Evolutionary conservation across 2,888 invertebrate genomes (phyloP), one percentile per base, ranked within the genome.

Genomic region (Horisme vitalbata): DNA sequence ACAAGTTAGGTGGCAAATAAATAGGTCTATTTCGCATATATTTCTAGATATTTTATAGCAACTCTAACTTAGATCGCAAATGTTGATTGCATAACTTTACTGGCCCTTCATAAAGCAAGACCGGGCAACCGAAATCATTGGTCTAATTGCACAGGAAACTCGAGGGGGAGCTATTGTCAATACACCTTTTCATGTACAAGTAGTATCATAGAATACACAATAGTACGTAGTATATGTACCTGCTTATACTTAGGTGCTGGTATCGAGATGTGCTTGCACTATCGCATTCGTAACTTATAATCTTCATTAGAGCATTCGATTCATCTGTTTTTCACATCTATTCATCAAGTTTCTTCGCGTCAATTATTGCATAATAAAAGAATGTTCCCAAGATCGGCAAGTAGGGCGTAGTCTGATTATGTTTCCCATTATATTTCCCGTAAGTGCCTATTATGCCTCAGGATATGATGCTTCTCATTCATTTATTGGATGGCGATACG

Each of bases 351-450:
- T 72, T 65, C 65, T 52, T 67, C 58, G 66, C 66, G 72, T 70
- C 75, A 75, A 76, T 79, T 76, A 80, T 77, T 74, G 63, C 71
- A 71, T 78, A 75, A 71, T 69, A 65, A 68, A 73, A 71, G 68
- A 76, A 79, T 71, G 68, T 83, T 83, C 81, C 72, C 83, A 81
- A 78, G 81, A 77, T 71, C 63, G 63, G 66, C 65, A 62, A 59
- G 60, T 57, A 52, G 52, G 52, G 50, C 65, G 62, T 59, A 61
- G 65, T 71, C 59, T 55, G 62, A 39, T 57, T 65, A 65, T 68
- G 65, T 66, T 81, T 80, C 79, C 75, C 79, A 71, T 78, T 67
- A 63, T 63, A 59, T 63, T 69, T 69, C 69, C 70, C 61, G 58
- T 55, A 63, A 61, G 61, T 67, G 67, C 70, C 64, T 69, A 74